Evolutionary conservation across 2,797 vertebrate genomes (phyloP).

Genomic region (Peromyscus nudipes): DNA sequence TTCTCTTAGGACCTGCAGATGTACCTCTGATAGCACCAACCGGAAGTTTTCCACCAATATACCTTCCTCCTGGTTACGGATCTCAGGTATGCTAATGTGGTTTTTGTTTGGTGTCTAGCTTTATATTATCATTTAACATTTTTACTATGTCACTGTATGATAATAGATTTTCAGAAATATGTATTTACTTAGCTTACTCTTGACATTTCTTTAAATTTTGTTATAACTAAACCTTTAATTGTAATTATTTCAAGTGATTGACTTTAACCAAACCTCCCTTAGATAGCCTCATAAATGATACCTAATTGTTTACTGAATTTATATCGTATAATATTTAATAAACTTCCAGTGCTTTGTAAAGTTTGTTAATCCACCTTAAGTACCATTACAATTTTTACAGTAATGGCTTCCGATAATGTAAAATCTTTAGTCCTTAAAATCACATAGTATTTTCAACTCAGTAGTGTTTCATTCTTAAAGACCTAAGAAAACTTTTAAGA

Average conservation of each 20-base stretch:
- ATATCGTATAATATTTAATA: conserved; percentile 13
- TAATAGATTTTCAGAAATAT: conserved; percentile 40
- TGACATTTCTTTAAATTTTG: conserved; percentile 23
- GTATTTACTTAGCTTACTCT: conserved; percentile 39
- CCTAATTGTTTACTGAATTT: conserved; percentile 30
- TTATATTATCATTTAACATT: conserved; percentile 18
- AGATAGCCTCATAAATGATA: not conserved
- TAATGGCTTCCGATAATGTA: not conserved
- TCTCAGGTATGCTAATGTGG: conserved; percentile 88
- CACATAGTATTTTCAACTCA: conserved; percentile 25
- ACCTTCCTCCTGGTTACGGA: conserved; percentile 91
- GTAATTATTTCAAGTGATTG: not conserved
- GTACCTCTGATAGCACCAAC: conserved; percentile 92
- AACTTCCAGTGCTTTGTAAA: conserved; percentile 6
- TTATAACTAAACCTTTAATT: not conserved
- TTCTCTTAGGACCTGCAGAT: conserved; percentile 90
- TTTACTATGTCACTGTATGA: conserved; percentile 20
- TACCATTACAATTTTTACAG: conserved; percentile 21
- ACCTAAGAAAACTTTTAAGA: not conserved
- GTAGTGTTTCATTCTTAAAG: conserved; percentile 26
- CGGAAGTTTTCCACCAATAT: conserved; percentile 91
- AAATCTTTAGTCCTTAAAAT: conserved; percentile 19
- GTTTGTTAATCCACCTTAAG: not conserved
- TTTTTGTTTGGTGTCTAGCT: conserved; percentile 33
- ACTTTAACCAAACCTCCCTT: conserved; percentile 1